Percentiles rank a stretch among this genome's conserved stretches.
phyloP scores from a whole-genome alignment of 2,888 invertebrate genomes.

The Scrobipalpa atriplicella region DNA sequence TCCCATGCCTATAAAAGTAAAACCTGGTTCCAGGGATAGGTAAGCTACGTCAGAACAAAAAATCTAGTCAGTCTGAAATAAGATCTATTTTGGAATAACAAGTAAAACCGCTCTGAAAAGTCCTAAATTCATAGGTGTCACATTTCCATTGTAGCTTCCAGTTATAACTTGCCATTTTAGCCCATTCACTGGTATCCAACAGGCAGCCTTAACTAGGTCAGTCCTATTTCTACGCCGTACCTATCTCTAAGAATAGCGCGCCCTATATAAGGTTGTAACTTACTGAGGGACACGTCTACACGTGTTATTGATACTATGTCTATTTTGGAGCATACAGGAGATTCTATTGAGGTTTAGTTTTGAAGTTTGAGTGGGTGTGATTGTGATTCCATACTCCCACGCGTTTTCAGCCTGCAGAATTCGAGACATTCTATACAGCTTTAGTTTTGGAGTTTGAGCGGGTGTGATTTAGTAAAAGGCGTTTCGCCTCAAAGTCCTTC shows the following conservation, averaged over 20 bases:
- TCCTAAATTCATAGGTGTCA: neutral
- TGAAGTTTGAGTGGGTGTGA: neutral
- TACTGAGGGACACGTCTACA: neutral
- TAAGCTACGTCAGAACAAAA: neutral
- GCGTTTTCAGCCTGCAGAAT: neutral
- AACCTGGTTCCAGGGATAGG: no score
- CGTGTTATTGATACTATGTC: neutral
- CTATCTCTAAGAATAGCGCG: conserved; percentile 17
- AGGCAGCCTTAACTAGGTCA: conserved; percentile 1
- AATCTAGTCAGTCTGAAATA: neutral
- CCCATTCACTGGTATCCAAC: neutral
- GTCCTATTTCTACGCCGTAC: conserved; percentile 7
- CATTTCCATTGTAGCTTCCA: neutral
- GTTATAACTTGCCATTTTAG: conserved; percentile 1
- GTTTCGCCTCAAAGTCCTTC: neutral
- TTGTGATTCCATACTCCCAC: neutral
- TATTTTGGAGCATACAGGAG: conserved; percentile 1
- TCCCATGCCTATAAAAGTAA: no score
- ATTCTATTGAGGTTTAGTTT: neutral
- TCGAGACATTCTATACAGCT: neutral
- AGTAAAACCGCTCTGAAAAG: neutral
- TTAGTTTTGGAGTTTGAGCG: neutral
- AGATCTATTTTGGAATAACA: no score
- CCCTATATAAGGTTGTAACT: conserved; percentile 14
- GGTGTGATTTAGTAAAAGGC: no score